phyloP scores from a whole-genome alignment of 1,140 invertebrate genomes.

The Hydropsyche tenuis region DNA sequence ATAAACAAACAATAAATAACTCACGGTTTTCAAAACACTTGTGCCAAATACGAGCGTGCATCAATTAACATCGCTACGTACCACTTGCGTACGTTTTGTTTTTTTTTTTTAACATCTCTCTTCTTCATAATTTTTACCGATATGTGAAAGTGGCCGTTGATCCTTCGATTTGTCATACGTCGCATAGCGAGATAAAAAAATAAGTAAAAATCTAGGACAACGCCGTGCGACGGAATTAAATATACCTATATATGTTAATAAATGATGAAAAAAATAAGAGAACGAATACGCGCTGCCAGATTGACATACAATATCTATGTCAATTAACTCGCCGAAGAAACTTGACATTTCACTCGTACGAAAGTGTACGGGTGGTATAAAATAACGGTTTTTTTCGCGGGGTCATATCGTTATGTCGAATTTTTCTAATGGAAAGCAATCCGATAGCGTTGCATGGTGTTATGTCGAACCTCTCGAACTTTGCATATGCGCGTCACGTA shows the following conservation, averaged over 20 bases:
- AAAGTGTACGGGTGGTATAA: conserved; percentile 21
- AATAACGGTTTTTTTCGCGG: conserved; percentile 17
- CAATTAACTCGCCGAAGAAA: conserved; percentile 34
- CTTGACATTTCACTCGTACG: conserved; percentile 18
- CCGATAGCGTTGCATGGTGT: too few species aligned
- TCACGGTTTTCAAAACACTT: too few species aligned
- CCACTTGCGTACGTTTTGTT: too few species aligned
- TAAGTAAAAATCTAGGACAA: conserved; percentile 25
- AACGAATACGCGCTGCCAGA: conserved; percentile 22
- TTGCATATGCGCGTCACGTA: neutral
- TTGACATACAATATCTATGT: conserved; percentile 37
- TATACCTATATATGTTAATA: conserved; percentile 2
- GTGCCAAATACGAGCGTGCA: too few species aligned
- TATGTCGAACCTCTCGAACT: neutral
- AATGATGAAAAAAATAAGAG: conserved; percentile 19
- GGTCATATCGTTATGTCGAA: too few species aligned
- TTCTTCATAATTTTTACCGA: neutral
- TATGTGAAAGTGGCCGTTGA: conserved; percentile 31
- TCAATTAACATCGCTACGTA: too few species aligned
- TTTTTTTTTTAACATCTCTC: too few species aligned
- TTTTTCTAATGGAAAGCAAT: too few species aligned
- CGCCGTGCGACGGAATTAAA: neutral
- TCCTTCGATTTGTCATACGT: conserved; percentile 26
- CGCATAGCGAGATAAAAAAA: conserved; percentile 3
- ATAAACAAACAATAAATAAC: too few species aligned